A percentile compares a stretch with the other conserved stretches of the same genome.
phyloP scores from a whole-genome alignment of 2,113 vertebrate genomes.

The Psephotus haematonotus region DNA sequence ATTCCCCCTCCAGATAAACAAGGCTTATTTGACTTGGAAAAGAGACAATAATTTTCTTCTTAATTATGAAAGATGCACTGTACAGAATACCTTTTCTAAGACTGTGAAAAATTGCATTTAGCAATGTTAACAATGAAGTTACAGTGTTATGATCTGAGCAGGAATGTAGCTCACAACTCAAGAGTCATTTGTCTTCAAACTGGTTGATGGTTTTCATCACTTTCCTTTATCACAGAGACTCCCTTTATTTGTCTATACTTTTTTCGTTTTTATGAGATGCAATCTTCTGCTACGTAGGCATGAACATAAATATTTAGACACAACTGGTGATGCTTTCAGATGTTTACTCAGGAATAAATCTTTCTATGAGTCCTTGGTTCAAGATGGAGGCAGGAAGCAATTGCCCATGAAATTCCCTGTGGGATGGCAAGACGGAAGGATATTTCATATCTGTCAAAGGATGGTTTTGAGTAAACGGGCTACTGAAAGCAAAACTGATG shows the following conservation, averaged over 20 bases:
- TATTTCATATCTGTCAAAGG: background rate
- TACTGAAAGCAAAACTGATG: background rate
- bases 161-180: background rate
- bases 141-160: background rate
- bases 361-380: conserved; percentile 18
- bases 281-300: background rate
- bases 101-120: conserved; percentile 1
- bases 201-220: background rate
- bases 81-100: background rate
- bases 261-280: background rate
- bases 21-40: conserved; percentile 50
- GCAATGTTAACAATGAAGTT: background rate
- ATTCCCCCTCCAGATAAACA: background rate
- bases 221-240: background rate
- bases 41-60: background rate
- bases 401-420: background rate
- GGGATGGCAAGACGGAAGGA: background rate
- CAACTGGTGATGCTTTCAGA: background rate
- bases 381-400: conserved; percentile 18
- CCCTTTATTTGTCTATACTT: conserved; percentile 11
- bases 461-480: background rate
- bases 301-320: conserved; percentile 26
- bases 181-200: background rate
- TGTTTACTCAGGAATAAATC: conserved; percentile 51
- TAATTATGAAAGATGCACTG: conserved; percentile 25